phyloP scores from a whole-genome alignment of 2,888 invertebrate species.

The Buathra laborator region DNA sequence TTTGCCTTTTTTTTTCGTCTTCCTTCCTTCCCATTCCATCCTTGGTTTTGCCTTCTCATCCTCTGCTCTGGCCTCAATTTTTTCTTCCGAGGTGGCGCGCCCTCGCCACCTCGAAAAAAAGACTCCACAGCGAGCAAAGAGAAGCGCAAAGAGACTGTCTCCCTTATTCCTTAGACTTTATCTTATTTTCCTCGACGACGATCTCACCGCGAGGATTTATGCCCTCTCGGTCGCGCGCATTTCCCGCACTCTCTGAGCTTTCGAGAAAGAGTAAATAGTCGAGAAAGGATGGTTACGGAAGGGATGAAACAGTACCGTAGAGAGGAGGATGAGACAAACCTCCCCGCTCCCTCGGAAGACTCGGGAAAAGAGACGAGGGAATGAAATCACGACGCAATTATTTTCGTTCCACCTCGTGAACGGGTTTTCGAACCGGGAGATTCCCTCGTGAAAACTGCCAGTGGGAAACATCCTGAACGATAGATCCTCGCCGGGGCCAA shows the following conservation, averaged over 20 bases:
- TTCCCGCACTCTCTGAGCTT: constrained; percentile 38
- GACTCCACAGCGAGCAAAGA: constrained; percentile 38
- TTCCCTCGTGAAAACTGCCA: constrained; percentile 44
- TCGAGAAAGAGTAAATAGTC: constrained; percentile 64
- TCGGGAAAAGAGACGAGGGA: constrained; percentile 67
- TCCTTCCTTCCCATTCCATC: constrained; percentile 67
- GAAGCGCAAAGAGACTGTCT: constrained; percentile 57
- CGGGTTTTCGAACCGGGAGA: constrained; percentile 64
- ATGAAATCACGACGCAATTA: constrained; percentile 82
- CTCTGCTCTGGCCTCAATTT: constrained; percentile 50
- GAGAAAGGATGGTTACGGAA: constrained; percentile 43
- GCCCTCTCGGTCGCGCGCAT: constrained; percentile 76
- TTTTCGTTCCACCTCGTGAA: constrained; percentile 81
- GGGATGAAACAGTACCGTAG: constrained; percentile 5
- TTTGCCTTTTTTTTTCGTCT: constrained; percentile 79
- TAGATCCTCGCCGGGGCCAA: constrained; percentile 46
- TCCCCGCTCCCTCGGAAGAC: constrained; percentile 55
- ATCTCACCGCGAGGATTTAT: constrained; percentile 83
- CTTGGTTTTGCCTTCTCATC: constrained; percentile 44
- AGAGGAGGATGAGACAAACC: constrained; percentile 47
- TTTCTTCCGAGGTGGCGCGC: constrained; percentile 61
- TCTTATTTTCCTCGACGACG: constrained; percentile 82
- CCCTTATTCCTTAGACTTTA: constrained; percentile 78
- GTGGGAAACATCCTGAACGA: constrained; percentile 39
- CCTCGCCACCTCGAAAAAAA: constrained; percentile 54